Evolutionary conservation across 1,140 invertebrate species (phyloP).

Genomic region (Drosophila sechellia): DNA sequence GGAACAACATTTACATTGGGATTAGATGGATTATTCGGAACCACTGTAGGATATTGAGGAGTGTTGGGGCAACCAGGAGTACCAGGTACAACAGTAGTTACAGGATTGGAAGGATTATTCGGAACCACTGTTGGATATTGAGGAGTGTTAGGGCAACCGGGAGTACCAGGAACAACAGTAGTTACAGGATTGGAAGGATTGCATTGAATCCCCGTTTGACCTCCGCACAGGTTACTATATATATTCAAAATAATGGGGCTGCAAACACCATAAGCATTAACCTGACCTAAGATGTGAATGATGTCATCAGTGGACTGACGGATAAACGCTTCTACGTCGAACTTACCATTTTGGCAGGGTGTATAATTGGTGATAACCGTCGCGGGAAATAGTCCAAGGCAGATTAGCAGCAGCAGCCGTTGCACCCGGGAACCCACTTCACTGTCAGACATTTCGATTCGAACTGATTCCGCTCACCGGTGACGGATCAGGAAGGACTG

Average conservation of each 20-base stretch:
- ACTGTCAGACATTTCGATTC: slow-evolving; percentile 54
- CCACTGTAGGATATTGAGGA: background rate
- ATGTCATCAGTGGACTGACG: too few species aligned
- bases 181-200: background rate
- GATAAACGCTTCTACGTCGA: background rate
- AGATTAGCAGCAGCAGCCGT: slow-evolving; percentile 29
- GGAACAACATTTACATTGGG: background rate
- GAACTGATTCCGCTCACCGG: slow-evolving; percentile 37
- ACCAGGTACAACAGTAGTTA: background rate
- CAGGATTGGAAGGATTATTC: background rate
- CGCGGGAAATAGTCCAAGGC: slow-evolving; percentile 5
- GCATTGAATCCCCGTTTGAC: slow-evolving; percentile 4
- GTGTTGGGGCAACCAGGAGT: slow-evolving; percentile 4
- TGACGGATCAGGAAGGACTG: background rate
- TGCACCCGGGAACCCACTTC: slow-evolving; percentile 41
- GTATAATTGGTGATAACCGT: slow-evolving; percentile 13
- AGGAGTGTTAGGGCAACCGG: slow-evolving; percentile 6
- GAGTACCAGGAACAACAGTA: background rate
- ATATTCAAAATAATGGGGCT: slow-evolving; percentile 22
- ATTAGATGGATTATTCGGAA: background rate
- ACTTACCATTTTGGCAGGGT: slow-evolving; percentile 41
- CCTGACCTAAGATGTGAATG: slow-evolving; percentile 18
- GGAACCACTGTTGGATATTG: background rate
- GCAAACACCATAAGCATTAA: slow-evolving; percentile 13
- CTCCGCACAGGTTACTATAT: background rate